Evolutionary conservation across 2,797 vertebrate genomes (phyloP).

Genomic region (Lepus townsendii): DNA sequence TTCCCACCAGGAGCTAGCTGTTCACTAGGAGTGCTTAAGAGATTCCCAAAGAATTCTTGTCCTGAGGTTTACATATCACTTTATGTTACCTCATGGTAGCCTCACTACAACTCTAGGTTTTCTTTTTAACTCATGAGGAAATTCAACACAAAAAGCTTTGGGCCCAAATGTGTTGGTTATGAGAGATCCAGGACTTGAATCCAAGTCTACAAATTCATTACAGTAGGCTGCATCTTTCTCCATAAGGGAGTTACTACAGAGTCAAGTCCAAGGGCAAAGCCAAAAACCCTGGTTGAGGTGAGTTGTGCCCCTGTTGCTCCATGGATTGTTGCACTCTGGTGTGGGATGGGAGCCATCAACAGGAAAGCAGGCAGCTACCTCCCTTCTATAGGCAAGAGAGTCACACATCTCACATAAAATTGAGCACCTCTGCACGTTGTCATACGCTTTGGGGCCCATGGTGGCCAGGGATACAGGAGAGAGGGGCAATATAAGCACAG

Average conservation of each 20-base stretch:
- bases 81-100: background rate
- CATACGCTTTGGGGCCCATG: background rate
- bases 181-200: background rate
- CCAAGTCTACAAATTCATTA: background rate
- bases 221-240: background rate
- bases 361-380: background rate
- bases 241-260: background rate
- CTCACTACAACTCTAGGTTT: background rate
- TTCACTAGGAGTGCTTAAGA: background rate
- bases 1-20: background rate
- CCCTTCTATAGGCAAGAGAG: background rate
- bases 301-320: background rate
- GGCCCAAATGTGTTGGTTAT: background rate
- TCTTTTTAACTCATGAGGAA: background rate
- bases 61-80: background rate
- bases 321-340: background rate
- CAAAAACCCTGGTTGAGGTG: background rate
- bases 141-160: background rate
- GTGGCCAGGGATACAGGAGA: too few relatives aligned
- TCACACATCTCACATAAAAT: background rate
- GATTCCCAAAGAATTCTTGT: background rate
- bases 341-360: background rate
- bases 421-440: background rate
- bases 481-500: background rate
- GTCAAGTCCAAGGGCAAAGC: background rate